phyloP scores from a whole-genome alignment of 2,113 vertebrate species.

The Amia ocellicauda region DNA sequence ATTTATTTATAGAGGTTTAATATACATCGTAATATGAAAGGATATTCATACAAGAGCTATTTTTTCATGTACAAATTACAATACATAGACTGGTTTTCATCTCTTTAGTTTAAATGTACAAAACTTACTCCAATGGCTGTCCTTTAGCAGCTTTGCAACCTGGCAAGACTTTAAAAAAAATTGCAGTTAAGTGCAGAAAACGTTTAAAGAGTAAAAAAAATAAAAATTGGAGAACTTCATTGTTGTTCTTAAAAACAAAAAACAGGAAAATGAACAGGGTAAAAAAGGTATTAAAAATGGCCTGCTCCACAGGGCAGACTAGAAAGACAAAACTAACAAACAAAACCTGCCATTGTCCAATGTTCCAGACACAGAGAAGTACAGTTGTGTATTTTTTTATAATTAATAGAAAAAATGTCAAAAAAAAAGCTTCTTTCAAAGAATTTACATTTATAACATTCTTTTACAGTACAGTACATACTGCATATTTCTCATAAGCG shows the following conservation, averaged over 20 bases:
- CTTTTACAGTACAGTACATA: conserved; percentile 57
- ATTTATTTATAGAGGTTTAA: conserved; percentile 85
- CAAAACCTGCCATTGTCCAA: conserved; percentile 55
- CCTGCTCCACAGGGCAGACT: conserved; percentile 80
- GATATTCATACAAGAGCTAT: conserved; percentile 76
- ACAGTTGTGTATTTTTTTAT: conserved; percentile 59
- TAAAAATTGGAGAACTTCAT: conserved; percentile 46
- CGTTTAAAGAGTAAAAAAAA: conserved; percentile 59
- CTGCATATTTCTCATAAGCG: conserved; percentile 64
- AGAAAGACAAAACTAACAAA: conserved; percentile 27
- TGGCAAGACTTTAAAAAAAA: conserved; percentile 62
- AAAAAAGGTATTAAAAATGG: conserved; percentile 46
- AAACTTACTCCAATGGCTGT: conserved; percentile 69
- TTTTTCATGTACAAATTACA: conserved; percentile 87
- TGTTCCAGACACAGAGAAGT: conserved; percentile 65
- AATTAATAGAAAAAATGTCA: conserved; percentile 54
- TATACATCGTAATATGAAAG: conserved; percentile 82
- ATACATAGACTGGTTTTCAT: conserved; percentile 68
- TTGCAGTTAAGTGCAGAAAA: conserved; percentile 63
- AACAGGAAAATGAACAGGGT: conserved; percentile 62
- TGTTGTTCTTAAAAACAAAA: conserved; percentile 42
- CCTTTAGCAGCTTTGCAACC: conserved; percentile 84
- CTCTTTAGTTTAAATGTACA: conserved; percentile 80
- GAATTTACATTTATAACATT: conserved; percentile 41
- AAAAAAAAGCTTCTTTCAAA: conserved; percentile 60